phyloP scores from a whole-genome alignment of 2,797 vertebrate genomes.

The Pseudopleuronectes americanus region DNA sequence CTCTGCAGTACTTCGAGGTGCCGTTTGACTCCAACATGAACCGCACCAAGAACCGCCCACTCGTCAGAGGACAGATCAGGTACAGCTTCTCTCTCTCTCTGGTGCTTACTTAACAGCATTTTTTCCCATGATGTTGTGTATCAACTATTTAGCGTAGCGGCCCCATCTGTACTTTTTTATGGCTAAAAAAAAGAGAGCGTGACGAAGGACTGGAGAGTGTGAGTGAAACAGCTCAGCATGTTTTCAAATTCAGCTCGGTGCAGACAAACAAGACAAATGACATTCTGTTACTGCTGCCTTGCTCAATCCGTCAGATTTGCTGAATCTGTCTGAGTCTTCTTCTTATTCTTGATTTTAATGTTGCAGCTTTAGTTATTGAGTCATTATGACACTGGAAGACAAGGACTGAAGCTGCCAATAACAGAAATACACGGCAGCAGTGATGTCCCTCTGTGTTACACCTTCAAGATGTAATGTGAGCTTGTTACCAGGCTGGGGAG shows the following conservation, averaged over 20 bases:
- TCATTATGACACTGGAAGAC: neutral
- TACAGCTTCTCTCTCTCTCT: constrained; percentile 60
- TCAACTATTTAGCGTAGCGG: neutral
- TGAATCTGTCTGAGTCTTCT: no score
- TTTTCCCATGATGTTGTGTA: neutral
- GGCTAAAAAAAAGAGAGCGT: neutral
- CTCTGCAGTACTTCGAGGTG: constrained; percentile 95
- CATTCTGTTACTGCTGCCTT: neutral
- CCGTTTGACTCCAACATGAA: constrained; percentile 99
- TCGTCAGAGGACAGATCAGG: constrained; percentile 98
- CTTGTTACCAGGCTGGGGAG: constrained; percentile 8
- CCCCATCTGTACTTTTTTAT: neutral
- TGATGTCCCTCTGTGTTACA: constrained; percentile 25
- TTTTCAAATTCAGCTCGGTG: constrained; percentile 4
- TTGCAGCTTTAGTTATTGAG: constrained; percentile 14
- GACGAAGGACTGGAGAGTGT: neutral
- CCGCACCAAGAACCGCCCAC: constrained; percentile 97
- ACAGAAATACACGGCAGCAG: constrained; percentile 15
- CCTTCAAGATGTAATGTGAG: constrained; percentile 53
- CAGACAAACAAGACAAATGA: neutral
- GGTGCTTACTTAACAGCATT: neutral
- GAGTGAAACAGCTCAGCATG: constrained; percentile 17
- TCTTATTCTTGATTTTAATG: constrained; percentile 25
- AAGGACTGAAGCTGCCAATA: constrained; percentile 3
- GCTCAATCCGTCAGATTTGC: constrained; percentile 2